Evolutionary conservation across 2,888 invertebrate genomes (phyloP).

Genomic region (Apantesis nais): DNA sequence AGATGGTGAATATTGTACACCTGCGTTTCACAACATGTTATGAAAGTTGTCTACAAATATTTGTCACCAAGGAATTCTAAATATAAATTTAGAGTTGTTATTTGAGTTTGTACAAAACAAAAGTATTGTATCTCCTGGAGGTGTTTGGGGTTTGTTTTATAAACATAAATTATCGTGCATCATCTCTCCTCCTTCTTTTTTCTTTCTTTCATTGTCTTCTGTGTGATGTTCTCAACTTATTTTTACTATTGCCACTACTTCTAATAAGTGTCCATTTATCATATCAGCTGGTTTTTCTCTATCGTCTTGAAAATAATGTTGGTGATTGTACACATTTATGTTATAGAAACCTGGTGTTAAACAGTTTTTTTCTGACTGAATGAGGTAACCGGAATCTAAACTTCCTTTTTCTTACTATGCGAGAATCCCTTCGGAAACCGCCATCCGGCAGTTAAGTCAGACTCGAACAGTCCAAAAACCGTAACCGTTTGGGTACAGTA

Average conservation of each 20-base stretch:
- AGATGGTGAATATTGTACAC: not conserved
- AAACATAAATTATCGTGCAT: not conserved
- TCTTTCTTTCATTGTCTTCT: not conserved
- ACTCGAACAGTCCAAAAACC: too few relatives aligned
- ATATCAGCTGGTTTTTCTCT: not conserved
- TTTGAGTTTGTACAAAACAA: not conserved
- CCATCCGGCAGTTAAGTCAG: too few relatives aligned
- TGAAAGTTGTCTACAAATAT: not conserved
- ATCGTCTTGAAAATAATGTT: not conserved
- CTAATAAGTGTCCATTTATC: not conserved
- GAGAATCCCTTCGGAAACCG: too few relatives aligned
- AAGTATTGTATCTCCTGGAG: not conserved
- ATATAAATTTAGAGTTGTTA: not conserved
- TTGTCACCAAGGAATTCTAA: constrained; percentile 1
- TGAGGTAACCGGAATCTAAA: too few relatives aligned
- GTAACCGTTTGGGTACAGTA: too few relatives aligned
- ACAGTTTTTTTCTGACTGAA: too few relatives aligned
- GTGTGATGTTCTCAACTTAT: not conserved
- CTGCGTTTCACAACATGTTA: not conserved
- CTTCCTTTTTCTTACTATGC: too few relatives aligned
- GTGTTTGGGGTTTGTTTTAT: not conserved
- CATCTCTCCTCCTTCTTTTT: not conserved
- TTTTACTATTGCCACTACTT: not conserved
- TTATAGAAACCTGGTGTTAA: not conserved
- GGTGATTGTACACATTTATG: not conserved